Conservation (phyloP, 2,888 invertebrate species). For the Bellardia pandia region DNA sequence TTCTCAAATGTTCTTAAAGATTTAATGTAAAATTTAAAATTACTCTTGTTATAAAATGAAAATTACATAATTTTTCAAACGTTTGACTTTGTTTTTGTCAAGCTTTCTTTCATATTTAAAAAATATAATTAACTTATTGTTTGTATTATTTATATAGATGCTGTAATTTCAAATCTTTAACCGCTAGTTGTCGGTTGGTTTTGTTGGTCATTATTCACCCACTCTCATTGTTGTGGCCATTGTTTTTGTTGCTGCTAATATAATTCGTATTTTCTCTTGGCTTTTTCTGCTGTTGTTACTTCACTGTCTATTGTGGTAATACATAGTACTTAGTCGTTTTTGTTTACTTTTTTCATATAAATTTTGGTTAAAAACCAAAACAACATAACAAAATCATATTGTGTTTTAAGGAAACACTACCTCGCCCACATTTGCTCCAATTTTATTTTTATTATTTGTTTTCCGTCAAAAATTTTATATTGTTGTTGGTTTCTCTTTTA, state of each 20-base stretch:
- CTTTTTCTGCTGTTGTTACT: neutral
- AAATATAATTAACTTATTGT: neutral
- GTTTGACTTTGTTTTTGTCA: too few relatives aligned
- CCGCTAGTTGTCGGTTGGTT: neutral
- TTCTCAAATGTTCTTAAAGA: too few relatives aligned
- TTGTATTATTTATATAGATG: neutral
- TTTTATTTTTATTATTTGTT: conserved; percentile 33
- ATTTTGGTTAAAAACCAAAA: conserved; percentile 19
- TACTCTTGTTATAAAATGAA: too few relatives aligned
- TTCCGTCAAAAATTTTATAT: conserved; percentile 27
- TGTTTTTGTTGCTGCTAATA: conserved; percentile 5
- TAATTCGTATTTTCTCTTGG: neutral
- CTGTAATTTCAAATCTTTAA: conserved; percentile 12
- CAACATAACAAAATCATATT: conserved; percentile 1
- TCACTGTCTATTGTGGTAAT: neutral
- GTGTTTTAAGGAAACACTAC: conserved; percentile 53
- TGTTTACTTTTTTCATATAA: conserved; percentile 13
- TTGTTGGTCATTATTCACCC: conserved; percentile 16
- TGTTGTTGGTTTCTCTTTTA: conserved; percentile 43
- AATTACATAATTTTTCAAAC: too few relatives aligned
- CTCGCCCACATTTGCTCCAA: conserved; percentile 71
- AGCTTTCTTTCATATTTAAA: too few relatives aligned
- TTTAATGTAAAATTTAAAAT: too few relatives aligned
- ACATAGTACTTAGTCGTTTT: neutral
- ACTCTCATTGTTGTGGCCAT: conserved; percentile 2